These are phyloP conservation scores for Nasalis larvatus DNA, from an alignment of 2,113 vertebrate species.

Conservation along the genomic window DNA sequence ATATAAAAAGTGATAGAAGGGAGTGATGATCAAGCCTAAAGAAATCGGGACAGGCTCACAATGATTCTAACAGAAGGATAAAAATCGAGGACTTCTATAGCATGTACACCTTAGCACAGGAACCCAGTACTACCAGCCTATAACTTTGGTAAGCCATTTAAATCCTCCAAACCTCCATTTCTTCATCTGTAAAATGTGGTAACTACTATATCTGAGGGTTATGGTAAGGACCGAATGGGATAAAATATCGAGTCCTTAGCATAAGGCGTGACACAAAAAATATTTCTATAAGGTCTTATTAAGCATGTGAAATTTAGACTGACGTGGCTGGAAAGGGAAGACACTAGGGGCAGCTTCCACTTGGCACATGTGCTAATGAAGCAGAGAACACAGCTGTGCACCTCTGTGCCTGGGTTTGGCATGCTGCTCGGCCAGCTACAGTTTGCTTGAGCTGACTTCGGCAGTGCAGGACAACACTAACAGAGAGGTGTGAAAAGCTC, in stretches of 20 bases:
- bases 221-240: background rate
- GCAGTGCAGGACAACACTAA: background rate
- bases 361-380: accelerated
- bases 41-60: background rate
- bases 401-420: background rate
- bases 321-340: accelerated
- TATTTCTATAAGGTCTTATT: background rate
- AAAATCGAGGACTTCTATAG: background rate
- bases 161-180: background rate
- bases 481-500: slow-evolving; percentile 54
- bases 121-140: background rate
- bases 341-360: background rate
- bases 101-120: background rate
- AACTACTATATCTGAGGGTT: background rate
- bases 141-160: background rate
- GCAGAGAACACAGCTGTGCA: background rate
- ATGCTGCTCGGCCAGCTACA: background rate
- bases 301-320: background rate
- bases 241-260: background rate
- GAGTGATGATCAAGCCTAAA: background rate
- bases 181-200: background rate
- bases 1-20: background rate
- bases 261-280: background rate
- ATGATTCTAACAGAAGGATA: background rate
- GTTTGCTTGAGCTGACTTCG: background rate